Conservation (phyloP, 2,888 invertebrate genomes). For the Oasisia sp. region DNA sequence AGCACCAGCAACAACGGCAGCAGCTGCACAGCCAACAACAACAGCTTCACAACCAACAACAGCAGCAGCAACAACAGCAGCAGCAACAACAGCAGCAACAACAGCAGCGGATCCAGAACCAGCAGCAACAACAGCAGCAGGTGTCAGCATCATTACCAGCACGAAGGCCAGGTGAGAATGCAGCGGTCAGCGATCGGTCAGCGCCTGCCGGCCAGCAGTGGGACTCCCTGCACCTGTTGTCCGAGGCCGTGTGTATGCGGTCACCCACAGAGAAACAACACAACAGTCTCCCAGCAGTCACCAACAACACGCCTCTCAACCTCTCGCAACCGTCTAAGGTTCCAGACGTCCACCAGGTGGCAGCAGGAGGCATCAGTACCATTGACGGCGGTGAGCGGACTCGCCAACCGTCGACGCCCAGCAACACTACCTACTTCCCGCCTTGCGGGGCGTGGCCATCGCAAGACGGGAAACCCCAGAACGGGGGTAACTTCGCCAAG, state of each 20-base stretch:
- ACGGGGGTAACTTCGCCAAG: background rate
- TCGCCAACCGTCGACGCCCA: background rate
- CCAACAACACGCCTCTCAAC: background rate
- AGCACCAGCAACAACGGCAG: conserved; percentile 21
- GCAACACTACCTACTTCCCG: background rate
- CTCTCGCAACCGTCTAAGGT: background rate
- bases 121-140: conserved; percentile 11
- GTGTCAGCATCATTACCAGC: background rate
- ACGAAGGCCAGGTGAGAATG: background rate
- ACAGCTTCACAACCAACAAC: background rate
- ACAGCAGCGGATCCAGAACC: background rate
- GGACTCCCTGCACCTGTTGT: conserved; percentile 44
- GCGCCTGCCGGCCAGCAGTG: background rate
- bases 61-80: conserved; percentile 19
- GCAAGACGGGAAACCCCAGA: background rate
- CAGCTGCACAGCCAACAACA: background rate
- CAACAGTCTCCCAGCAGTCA: background rate
- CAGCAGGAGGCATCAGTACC: background rate
- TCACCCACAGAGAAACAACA: background rate
- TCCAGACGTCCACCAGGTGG: background rate
- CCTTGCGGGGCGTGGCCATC: conserved; percentile 1
- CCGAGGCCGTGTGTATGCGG: conserved; percentile 41
- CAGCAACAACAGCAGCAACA: conserved; percentile 24
- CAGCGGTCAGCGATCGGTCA: background rate
- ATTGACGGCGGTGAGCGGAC: background rate